Conservation (phyloP, 1,140 invertebrate species). For the Meloidogyne hapla region DNA sequence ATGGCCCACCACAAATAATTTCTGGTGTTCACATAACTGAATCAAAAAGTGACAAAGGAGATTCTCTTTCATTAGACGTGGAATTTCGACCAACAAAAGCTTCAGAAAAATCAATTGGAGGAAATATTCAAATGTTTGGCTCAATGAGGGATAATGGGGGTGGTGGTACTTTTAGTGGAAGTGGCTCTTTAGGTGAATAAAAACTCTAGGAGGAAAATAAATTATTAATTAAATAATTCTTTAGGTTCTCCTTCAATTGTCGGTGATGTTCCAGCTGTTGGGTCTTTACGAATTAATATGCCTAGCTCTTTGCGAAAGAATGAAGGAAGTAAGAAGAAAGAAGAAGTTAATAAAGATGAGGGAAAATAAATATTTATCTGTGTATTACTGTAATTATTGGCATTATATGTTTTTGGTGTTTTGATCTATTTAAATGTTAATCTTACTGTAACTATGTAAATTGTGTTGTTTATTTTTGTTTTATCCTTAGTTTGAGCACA, state of each 20-base stretch:
- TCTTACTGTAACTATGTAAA: no score
- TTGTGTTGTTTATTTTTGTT: no score
- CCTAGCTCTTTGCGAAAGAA: slow-evolving; percentile 1
- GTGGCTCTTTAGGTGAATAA: background rate
- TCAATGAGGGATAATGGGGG: background rate
- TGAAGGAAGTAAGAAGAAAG: slow-evolving; percentile 47
- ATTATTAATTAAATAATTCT: no score
- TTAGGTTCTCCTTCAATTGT: background rate
- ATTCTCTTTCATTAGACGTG: background rate
- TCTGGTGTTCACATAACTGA: background rate
- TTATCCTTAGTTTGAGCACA: no score
- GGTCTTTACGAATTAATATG: background rate
- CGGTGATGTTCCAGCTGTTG: background rate
- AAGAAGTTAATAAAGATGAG: slow-evolving; percentile 38
- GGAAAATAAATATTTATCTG: background rate
- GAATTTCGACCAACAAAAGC: background rate
- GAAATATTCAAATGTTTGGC: background rate
- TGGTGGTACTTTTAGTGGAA: background rate
- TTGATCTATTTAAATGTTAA: no score
- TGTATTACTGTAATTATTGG: background rate
- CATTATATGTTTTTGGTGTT: background rate
- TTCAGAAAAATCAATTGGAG: background rate
- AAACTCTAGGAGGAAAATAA: no score
- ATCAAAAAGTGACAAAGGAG: background rate
- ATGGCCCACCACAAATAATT: background rate